These are phyloP conservation scores for Ypsolopha scabrella DNA, from an alignment of 2,888 invertebrate species.

Conservation along the genomic window DNA sequence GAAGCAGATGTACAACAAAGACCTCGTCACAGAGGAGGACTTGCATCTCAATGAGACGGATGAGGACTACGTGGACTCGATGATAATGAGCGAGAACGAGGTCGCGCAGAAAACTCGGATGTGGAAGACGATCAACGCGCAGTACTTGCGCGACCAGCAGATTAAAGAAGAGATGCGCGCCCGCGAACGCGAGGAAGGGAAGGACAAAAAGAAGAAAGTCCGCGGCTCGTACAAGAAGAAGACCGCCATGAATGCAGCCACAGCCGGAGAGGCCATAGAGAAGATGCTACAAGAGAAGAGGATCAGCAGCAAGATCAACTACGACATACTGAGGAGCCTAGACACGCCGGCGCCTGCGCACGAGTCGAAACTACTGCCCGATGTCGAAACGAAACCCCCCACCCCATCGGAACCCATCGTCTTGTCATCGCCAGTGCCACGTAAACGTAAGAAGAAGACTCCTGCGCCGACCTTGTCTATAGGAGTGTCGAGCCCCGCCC, in stretches of 20 bases:
- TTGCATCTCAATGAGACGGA: slow-evolving; percentile 79
- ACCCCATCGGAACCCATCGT: slow-evolving; percentile 19
- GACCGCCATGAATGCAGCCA: slow-evolving; percentile 73
- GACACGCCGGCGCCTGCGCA: slow-evolving; percentile 44
- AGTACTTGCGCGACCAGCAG: slow-evolving; percentile 87
- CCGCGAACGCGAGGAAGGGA: slow-evolving; percentile 88
- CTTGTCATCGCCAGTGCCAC: slow-evolving; percentile 32
- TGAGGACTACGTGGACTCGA: slow-evolving; percentile 90
- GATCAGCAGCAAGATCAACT: slow-evolving; percentile 97
- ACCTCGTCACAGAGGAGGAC: slow-evolving; percentile 56
- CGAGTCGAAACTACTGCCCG: slow-evolving; percentile 12
- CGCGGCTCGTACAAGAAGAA: slow-evolving; percentile 75
- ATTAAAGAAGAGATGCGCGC: slow-evolving; percentile 84
- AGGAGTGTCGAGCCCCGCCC: slow-evolving; percentile 11
- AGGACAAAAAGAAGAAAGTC: slow-evolving; percentile 84
- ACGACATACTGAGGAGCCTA: slow-evolving; percentile 92
- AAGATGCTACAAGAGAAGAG: slow-evolving; percentile 96
- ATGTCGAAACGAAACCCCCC: slow-evolving; percentile 12
- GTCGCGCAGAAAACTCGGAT: slow-evolving; percentile 82
- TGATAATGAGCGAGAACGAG: slow-evolving; percentile 83
- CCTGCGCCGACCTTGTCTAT: slow-evolving; percentile 9
- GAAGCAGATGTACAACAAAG: slow-evolving; percentile 30
- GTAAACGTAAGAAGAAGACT: slow-evolving; percentile 38
- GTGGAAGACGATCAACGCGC: slow-evolving; percentile 92
- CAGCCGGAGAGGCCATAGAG: slow-evolving; percentile 92